Base-by-base conservation (phyloP, 2,888 invertebrate genomes). In the Noctua janthe region DNA sequence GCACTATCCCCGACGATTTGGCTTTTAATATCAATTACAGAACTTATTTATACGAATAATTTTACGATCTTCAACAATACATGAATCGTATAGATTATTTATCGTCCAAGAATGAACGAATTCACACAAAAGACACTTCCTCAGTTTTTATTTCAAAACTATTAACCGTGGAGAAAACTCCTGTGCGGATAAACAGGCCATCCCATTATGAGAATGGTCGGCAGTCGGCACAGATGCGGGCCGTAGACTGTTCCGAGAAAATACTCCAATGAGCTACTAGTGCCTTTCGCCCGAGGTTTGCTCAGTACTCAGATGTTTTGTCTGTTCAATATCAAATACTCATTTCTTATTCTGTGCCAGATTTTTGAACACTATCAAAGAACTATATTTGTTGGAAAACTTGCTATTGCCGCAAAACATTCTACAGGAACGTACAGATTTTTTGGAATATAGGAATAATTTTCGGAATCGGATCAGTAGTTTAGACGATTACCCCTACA, bases 171-270 rank as follows among this genome's bases (percentile, higher is more conserved):
- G 76, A 78, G 80, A 82, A 83, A 80, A 67, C 78, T 80, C 81
- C 76, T 78, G 81, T 80, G 84, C 85, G 90, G 90, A 93, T 94
- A 94, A 94, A 92, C 92, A 93, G 93, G 91, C 93, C 91, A 94
- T 94, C 92, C 92, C 93, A 94, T 94, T 94, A 94, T 90, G 91
- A 91, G 91, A 93, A 92, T 91, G 90, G 92, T 86, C 84, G 90
- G 83, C 91, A 89, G 92, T 85, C 84, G 90, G 82, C 91, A 89
- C 92, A 91, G 92, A 93, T 93, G 92, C 86, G 92, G 90, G 90
- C 43, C 43, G 82, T 87, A 85, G 90, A 91, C 91, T 89, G 75
- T 81, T 84, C 66, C 51, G 71, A 81, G 76, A 76, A 83, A 84
- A 84, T 82, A 79, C 81, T 86, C 35, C 81, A 80, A 77, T 82